Percentiles rank a stretch among this genome's conserved stretches.
Conservation (phyloP, 1,140 invertebrate species). For the Protaetia brevitarsis region DNA sequence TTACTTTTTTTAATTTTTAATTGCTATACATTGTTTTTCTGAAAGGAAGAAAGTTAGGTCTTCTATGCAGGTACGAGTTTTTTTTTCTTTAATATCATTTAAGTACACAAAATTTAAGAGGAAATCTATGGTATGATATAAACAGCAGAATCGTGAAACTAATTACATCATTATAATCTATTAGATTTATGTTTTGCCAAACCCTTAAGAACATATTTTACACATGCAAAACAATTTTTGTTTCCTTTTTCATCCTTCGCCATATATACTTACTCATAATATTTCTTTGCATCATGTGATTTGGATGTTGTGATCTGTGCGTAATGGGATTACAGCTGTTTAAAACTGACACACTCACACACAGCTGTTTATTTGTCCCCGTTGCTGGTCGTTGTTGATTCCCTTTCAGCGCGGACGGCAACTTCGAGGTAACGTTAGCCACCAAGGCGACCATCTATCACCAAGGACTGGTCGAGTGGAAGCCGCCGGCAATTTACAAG, state of each 20-base stretch:
- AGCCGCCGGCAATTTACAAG: constrained; percentile 94
- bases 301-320: constrained; percentile 26
- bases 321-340: constrained; percentile 28
- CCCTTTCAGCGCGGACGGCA: constrained; percentile 83
- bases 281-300: constrained; percentile 14
- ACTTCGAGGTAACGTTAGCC: constrained; percentile 94
- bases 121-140: too few relatives aligned
- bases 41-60: too few relatives aligned
- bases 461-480: constrained; percentile 91
- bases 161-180: too few relatives aligned
- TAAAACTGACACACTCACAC: constrained; percentile 2
- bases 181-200: too few relatives aligned
- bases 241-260: background rate
- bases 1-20: too few relatives aligned
- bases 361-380: constrained; percentile 37
- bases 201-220: too few relatives aligned
- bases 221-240: background rate
- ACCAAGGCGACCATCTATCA: constrained; percentile 93
- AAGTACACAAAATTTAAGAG: too few relatives aligned
- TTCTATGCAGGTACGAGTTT: too few relatives aligned
- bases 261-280: background rate
- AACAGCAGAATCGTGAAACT: too few relatives aligned
- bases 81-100: too few relatives aligned
- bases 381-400: constrained; percentile 45
- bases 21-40: too few relatives aligned